These are phyloP conservation scores for Diadumene lineata DNA, from an alignment of 92 coral and sea anemone genomes.

Conservation along the genomic window DNA sequence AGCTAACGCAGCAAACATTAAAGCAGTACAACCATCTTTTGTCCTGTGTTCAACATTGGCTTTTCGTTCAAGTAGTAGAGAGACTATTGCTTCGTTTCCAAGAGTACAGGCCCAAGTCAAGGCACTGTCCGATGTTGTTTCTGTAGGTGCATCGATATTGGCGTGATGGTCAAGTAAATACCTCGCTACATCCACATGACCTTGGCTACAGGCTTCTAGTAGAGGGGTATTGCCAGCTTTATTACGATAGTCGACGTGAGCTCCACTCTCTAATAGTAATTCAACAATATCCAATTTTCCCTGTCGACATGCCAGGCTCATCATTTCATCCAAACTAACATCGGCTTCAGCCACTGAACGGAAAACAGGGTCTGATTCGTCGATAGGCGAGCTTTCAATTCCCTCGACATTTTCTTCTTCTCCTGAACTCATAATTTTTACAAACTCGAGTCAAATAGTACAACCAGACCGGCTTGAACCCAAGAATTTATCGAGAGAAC, in stretches of 20 bases:
- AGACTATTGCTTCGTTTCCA: slow-evolving; percentile 97
- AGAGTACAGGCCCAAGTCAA: slow-evolving; percentile 99
- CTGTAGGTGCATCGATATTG: slow-evolving; percentile 98
- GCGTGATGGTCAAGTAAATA: slow-evolving; percentile 95
- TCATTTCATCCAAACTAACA: slow-evolving; percentile 99
- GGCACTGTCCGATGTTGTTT: slow-evolving; percentile 99
- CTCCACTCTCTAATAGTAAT: slow-evolving; percentile 95
- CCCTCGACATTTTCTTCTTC: slow-evolving; percentile 90
- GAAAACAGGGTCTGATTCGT: slow-evolving; percentile 86
- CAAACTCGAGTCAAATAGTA: slow-evolving; percentile 38
- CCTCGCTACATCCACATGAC: slow-evolving; percentile 96
- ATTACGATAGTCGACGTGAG: slow-evolving; percentile 98
- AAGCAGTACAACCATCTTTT: slow-evolving; percentile 98
- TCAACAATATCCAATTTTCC: slow-evolving; percentile 98
- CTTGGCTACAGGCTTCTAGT: slow-evolving; percentile 98
- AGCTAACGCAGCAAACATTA: slow-evolving; percentile 99
- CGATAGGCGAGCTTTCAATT: slow-evolving; percentile 68
- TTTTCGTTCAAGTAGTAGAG: slow-evolving; percentile 73
- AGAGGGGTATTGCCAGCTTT: slow-evolving; percentile 98
- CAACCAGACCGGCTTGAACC: slow-evolving; percentile 49
- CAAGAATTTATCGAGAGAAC: slow-evolving; percentile 6
- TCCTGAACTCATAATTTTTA: slow-evolving; percentile 84
- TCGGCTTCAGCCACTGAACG: slow-evolving; percentile 98
- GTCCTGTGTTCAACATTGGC: slow-evolving; percentile 97
- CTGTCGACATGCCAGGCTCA: slow-evolving; percentile 99